Conservation (phyloP, 37 sponge, comb jelly and placozoan genomes). For the Beroe ovata region DNA sequence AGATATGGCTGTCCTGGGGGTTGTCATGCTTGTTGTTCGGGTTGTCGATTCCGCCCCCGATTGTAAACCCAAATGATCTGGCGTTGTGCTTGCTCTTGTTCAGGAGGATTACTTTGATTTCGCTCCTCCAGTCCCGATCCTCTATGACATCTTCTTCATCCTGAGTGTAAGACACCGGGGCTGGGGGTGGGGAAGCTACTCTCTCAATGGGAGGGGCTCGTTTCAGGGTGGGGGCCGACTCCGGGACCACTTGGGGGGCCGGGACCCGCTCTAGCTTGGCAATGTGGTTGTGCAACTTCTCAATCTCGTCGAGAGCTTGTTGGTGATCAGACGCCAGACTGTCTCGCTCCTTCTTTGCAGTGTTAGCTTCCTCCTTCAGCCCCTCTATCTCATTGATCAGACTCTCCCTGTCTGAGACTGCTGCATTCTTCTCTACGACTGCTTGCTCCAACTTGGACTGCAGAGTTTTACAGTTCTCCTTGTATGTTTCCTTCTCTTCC, state of each 20-base stretch:
- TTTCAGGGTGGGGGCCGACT: not conserved
- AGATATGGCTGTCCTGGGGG: constrained; percentile 42
- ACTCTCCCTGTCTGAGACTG: constrained; percentile 1
- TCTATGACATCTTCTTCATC: constrained; percentile 53
- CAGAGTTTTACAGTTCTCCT: not conserved
- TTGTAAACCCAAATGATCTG: constrained; percentile 44
- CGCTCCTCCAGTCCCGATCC: constrained; percentile 60
- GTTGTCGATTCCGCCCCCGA: constrained; percentile 62
- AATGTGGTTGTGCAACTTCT: constrained; percentile 53
- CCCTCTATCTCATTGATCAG: not conserved
- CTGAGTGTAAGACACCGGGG: constrained; percentile 3
- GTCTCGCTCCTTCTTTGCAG: not conserved
- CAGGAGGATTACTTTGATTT: constrained; percentile 50
- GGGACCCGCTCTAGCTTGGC: constrained; percentile 51
- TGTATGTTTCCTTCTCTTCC: not conserved
- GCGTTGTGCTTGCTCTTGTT: constrained; percentile 5
- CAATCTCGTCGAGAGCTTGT: constrained; percentile 55
- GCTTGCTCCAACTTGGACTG: constrained; percentile 1
- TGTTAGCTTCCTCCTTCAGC: not conserved
- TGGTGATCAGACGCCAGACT: constrained; percentile 22
- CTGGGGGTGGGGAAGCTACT: constrained; percentile 57
- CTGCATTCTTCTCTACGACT: not conserved
- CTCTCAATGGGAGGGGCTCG: not conserved
- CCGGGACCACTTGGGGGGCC: not conserved
- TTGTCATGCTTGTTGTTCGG: constrained; percentile 55